Evolutionary conservation across 2,888 invertebrate species (phyloP).

Genomic region (Hirtodrosophila trivittata): DNA sequence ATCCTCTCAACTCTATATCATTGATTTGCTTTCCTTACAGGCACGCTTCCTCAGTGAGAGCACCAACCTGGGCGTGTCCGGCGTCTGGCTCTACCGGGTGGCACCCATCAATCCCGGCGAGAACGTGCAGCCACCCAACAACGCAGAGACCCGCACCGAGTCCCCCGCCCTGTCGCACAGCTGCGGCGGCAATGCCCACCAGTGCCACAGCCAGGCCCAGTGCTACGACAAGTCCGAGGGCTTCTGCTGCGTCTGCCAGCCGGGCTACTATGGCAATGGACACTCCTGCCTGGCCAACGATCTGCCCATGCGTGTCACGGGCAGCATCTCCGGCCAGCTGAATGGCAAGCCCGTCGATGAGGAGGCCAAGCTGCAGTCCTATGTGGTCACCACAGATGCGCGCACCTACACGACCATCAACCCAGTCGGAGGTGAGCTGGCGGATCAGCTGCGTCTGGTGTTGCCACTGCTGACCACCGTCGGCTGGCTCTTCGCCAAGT

Average conservation of each 20-base stretch:
- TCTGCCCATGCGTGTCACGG: conserved; percentile 93
- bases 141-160: conserved; percentile 84
- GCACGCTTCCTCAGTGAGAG: conserved; percentile 86
- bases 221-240: conserved; percentile 93
- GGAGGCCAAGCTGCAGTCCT: conserved; percentile 91
- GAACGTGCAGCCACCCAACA: conserved; percentile 89
- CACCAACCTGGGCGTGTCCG: conserved; percentile 93
- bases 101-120: conserved; percentile 87
- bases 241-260: conserved; percentile 94
- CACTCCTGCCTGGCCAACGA: conserved; percentile 93
- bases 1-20: too few relatives aligned
- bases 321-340: conserved; percentile 92
- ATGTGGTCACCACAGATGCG: conserved; percentile 94
- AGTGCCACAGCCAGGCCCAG: conserved; percentile 91
- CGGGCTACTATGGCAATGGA: conserved; percentile 97
- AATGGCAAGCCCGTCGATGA: conserved; percentile 91
- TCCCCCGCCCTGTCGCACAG: conserved; percentile 78
- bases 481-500: conserved; percentile 97
- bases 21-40: conserved; percentile 49
- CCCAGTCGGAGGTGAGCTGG: conserved; percentile 89
- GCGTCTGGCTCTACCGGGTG: conserved; percentile 94
- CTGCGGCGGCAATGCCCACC: conserved; percentile 87
- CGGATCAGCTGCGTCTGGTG: conserved; percentile 92
- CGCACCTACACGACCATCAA: conserved; percentile 96
- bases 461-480: conserved; percentile 92